Base-by-base conservation (phyloP, 2,797 vertebrate genomes). In the Anas georgica region DNA sequence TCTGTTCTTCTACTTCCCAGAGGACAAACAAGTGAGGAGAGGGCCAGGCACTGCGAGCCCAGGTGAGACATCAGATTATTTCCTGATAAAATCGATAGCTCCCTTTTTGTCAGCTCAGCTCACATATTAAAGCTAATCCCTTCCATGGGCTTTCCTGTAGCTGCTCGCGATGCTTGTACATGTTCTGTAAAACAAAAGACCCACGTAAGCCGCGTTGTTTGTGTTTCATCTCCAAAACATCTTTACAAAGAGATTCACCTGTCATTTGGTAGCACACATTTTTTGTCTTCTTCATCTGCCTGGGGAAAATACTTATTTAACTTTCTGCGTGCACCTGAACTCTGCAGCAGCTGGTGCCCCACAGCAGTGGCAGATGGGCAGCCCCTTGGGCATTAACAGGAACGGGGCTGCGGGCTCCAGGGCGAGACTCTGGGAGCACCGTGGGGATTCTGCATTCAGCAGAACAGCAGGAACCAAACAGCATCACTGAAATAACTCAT, bases 381-480 rank as follows among this genome's bases (percentile, higher is more conserved):
- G 69, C 60, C 13, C 59, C 23, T 22, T 0, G 1, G 39, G 15
- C 3, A 0, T 7, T 37, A 69, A 58, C n/a, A 68, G 39, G 31
- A 72, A 10, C 7, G 2, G 12, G 35, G 15, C 62, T 84, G 64
- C 63, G 35, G 69, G 16, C 20, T 41, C 17, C 62, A 68, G 35
- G 18, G 11, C 50, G 10, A 78, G 50, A 15, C 56, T 6, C 0
- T 7, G 6, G 31, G 45, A 13, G n/a, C 15, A 3, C 66, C 11
- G 7, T 10, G 1, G 54, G 37, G 55, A 39, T 39, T 63, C 7
- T 82, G 63, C 86, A 43, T 83, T 35, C 73, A 70, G 8, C 12
- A 4, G 43, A 2, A 1, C 20, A 2, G n/a, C 72, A 15, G 77
- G 80, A 75, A 66, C 70, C 6, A 7, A 62, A 46, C 26, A 37